phyloP scores from a whole-genome alignment of 2,113 vertebrate species.

The Dromiciops gliroides region DNA sequence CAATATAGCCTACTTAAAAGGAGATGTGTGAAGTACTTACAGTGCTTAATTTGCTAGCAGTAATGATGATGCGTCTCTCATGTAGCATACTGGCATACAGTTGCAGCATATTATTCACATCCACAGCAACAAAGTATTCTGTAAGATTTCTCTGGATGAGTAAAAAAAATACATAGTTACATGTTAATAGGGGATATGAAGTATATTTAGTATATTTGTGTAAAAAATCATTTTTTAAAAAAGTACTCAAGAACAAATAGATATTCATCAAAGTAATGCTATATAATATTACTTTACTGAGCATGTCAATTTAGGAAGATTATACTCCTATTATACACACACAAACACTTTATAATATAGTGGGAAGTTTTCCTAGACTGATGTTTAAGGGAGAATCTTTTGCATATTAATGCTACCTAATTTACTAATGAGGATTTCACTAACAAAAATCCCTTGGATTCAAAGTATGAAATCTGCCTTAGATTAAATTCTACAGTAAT shows the following conservation, averaged over 20 bases:
- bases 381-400: not conserved
- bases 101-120: slow-evolving; percentile 98
- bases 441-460: not conserved
- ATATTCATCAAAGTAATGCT: slow-evolving; percentile 33
- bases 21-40: slow-evolving; percentile 90
- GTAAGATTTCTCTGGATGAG: slow-evolving; percentile 95
- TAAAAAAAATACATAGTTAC: slow-evolving; percentile 48
- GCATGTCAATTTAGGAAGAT: not conserved
- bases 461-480: not conserved
- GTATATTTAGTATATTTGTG: slow-evolving; percentile 20
- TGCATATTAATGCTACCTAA: not conserved
- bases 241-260: not conserved
- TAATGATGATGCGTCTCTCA: slow-evolving; percentile 95
- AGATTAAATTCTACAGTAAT: not conserved
- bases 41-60: slow-evolving; percentile 99
- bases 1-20: slow-evolving; percentile 71
- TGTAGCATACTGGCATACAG: slow-evolving; percentile 98
- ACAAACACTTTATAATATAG: not conserved
- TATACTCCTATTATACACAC: not conserved
- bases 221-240: not conserved
- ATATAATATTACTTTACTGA: not conserved
- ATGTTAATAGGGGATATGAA: not conserved
- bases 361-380: not conserved
- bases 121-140: slow-evolving; percentile 99
- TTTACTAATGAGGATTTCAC: not conserved